phyloP scores from a whole-genome alignment of 2,797 vertebrate genomes.

The Myotis daubentonii region DNA sequence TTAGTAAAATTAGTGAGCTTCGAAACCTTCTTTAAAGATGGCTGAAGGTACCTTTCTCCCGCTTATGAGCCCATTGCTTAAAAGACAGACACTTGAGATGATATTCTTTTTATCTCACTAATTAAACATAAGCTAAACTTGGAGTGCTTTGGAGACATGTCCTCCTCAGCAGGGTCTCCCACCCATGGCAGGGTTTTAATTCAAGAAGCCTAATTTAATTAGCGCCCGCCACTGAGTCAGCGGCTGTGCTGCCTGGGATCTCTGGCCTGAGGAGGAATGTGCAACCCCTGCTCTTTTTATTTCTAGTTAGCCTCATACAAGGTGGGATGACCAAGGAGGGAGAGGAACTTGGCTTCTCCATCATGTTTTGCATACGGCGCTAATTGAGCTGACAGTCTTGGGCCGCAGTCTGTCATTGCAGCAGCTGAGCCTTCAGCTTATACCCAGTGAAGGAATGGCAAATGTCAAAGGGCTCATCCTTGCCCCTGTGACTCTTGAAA shows the following conservation, averaged over 20 bases:
- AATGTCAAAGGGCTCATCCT: conserved; percentile 62
- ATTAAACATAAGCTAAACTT: conserved; percentile 49
- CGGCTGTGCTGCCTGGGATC: conserved; percentile 15
- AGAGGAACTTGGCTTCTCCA: conserved; percentile 57
- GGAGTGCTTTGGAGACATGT: conserved; percentile 40
- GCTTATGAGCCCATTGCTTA: conserved; percentile 21
- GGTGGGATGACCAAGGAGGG: conserved; percentile 19
- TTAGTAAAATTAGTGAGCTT: conserved; percentile 40
- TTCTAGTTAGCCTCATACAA: conserved; percentile 57
- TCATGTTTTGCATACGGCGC: conserved; percentile 21
- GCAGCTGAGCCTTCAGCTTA: neutral
- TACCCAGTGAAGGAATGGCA: neutral
- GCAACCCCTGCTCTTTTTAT: conserved; percentile 60
- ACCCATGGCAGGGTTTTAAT: conserved; percentile 42
- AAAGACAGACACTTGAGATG: conserved; percentile 47
- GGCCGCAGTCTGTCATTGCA: neutral
- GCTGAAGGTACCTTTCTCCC: neutral
- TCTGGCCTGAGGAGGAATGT: conserved; percentile 53
- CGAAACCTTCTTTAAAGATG: conserved; percentile 20
- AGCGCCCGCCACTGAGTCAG: conserved; percentile 31
- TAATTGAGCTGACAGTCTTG: conserved; percentile 61
- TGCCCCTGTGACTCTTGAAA: conserved; percentile 47
- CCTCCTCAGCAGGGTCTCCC: conserved; percentile 36
- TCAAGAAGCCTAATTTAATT: conserved; percentile 74
- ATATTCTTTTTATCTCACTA: conserved; percentile 57